These are phyloP conservation scores for Melieria omissa DNA, from an alignment of 2,888 invertebrate species.

Conservation along the genomic window DNA sequence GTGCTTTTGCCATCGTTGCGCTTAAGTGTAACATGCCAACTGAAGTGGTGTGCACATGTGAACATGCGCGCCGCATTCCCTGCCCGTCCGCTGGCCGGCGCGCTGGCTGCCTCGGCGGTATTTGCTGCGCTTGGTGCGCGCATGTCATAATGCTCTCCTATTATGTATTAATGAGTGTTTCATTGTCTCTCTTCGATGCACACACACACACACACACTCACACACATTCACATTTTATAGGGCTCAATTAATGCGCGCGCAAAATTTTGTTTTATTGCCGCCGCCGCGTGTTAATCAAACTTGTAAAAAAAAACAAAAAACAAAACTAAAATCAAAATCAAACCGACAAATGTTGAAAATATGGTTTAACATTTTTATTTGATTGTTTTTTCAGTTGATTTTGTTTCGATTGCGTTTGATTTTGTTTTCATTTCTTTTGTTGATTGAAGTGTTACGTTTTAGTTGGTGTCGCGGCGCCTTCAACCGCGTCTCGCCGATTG, in stretches of 20 bases:
- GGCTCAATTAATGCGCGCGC: not conserved
- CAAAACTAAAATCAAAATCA: not conserved
- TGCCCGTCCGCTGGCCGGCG: not conserved
- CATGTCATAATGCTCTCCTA: slow-evolving; percentile 1
- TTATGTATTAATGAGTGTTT: not conserved
- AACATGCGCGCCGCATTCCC: not conserved
- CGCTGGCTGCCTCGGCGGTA: not conserved
- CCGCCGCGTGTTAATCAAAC: not conserved
- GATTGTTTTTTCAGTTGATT: not conserved
- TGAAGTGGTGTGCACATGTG: too few relatives aligned
- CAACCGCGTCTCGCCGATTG: not conserved
- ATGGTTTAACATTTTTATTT: not conserved
- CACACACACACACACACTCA: slow-evolving; percentile 26
- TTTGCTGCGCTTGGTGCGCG: not conserved
- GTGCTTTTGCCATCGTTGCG: too few relatives aligned
- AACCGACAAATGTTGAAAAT: not conserved
- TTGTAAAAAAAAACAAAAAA: too few relatives aligned
- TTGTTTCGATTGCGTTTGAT: too few relatives aligned
- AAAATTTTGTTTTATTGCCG: not conserved
- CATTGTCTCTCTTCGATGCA: not conserved
- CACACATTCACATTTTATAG: not conserved
- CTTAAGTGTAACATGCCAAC: too few relatives aligned
- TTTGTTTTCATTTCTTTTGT: not conserved
- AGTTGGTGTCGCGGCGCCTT: not conserved
- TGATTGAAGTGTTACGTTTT: not conserved